A percentile compares a stretch with the other conserved stretches of the same genome.
These are phyloP conservation scores for Drosophila lutescens DNA, from an alignment of 2,888 invertebrate species.

Conservation along the genomic window DNA sequence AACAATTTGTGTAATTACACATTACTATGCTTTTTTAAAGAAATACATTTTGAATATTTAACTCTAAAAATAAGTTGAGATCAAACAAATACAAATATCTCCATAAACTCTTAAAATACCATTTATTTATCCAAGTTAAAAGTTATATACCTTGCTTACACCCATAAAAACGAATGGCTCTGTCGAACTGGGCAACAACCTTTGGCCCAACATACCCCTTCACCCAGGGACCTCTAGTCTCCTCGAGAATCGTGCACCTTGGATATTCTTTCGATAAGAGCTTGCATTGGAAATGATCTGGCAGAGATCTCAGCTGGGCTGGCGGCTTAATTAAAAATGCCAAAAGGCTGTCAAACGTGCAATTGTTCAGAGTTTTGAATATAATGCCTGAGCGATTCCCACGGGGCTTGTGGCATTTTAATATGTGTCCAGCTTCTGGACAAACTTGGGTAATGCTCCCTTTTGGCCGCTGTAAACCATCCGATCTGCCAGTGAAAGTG, in stretches of 20 bases:
- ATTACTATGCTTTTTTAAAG: too few relatives aligned
- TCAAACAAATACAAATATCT: too few relatives aligned
- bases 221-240: slow-evolving; percentile 1
- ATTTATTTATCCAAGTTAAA: too few relatives aligned
- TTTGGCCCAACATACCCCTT: slow-evolving; percentile 2
- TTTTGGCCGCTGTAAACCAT: slow-evolving; percentile 11
- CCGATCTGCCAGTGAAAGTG: slow-evolving; percentile 37
- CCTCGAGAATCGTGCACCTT: slow-evolving; percentile 59
- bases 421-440: slow-evolving; percentile 34
- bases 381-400: slow-evolving; percentile 55
- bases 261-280: slow-evolving; percentile 60
- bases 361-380: slow-evolving; percentile 49
- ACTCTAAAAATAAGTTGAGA: too few relatives aligned
- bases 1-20: background rate
- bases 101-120: too few relatives aligned
- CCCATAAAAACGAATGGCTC: too few relatives aligned
- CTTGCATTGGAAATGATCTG: slow-evolving; percentile 48
- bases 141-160: too few relatives aligned
- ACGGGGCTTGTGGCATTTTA: slow-evolving; percentile 71
- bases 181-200: background rate
- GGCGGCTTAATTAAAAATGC: slow-evolving; percentile 65
- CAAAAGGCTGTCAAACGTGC: slow-evolving; percentile 53
- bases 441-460: background rate
- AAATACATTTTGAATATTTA: too few relatives aligned
- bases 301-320: slow-evolving; percentile 43